Base-by-base conservation (phyloP, 2,888 invertebrate genomes). In the Formica aserva region DNA sequence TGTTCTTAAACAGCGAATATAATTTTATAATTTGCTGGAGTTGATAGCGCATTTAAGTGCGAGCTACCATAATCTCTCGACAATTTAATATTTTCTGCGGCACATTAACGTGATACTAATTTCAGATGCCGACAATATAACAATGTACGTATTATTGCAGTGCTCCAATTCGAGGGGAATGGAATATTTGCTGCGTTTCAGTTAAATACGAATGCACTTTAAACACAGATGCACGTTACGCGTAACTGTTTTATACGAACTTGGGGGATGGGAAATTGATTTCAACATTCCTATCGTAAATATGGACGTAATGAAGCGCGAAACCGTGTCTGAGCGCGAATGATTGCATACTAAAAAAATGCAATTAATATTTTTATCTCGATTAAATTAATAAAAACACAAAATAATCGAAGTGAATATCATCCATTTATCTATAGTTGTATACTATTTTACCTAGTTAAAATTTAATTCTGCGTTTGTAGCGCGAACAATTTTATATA, bases 221-320 rank as follows among this genome's bases (percentile, higher is more conserved):
- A 60, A 80, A 80, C 74, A 72, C 72, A 60, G 57, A 80, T n/a
- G 18, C 35, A 80, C 74, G 78, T 60, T 32, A 60, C 45, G 60
- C 60, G 72, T 72, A 60, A 60, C 78, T 80, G 60, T 80, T 80
- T 80, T 80, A 80, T 80, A 45, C 74, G 72, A 13, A 57, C 41
- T 41, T 57, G 38, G 45, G 41, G 45, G 26, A 52, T 57, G 78
- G 78, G 78, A 72, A 80, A 80, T 80, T 80, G 78, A 80, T 80
- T 80, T 80, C 78, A 60, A 60, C 78, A 60, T 72, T 80, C 74
- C 72, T 32, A 45, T 48, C 35, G 60, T 80, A 80, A 80, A 80
- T 80, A 72, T 80, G 72, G 78, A 29, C 38, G 74, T 80, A 80
- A 80, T 80, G 78, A 72, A 80, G 78, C 78, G 78, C 35, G 72